phyloP scores from a whole-genome alignment of 2,888 invertebrate species.

The Asteroscopus sphinx region DNA sequence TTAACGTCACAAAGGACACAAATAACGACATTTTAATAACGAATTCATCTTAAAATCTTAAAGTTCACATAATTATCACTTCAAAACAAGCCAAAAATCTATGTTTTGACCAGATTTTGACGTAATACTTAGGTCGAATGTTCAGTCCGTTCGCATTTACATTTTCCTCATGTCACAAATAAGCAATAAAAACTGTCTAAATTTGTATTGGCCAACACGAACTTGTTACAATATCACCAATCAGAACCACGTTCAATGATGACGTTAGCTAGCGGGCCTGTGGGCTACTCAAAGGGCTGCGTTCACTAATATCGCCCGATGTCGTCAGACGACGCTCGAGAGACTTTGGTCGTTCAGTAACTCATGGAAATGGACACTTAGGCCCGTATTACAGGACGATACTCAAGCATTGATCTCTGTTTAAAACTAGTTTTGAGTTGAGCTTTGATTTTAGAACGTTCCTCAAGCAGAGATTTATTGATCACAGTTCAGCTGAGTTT shows the following conservation, averaged over 20 bases:
- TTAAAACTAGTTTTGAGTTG: too few species aligned
- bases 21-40: constrained; percentile 49
- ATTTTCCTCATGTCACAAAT: constrained; percentile 26
- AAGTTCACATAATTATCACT: constrained; percentile 50
- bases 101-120: constrained; percentile 79
- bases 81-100: constrained; percentile 74
- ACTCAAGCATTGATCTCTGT: too few species aligned
- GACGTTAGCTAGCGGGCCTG: too few species aligned
- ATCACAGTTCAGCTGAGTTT: too few species aligned
- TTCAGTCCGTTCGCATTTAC: constrained; percentile 55
- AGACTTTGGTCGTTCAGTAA: too few species aligned
- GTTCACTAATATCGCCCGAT: too few species aligned
- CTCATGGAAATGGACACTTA: too few species aligned
- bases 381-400: too few species aligned
- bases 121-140: constrained; percentile 59
- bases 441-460: too few species aligned
- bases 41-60: constrained; percentile 33
- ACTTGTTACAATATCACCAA: constrained; percentile 19
- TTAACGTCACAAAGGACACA: constrained; percentile 43
- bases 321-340: too few species aligned
- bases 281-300: too few species aligned
- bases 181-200: constrained; percentile 1
- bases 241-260: constrained; percentile 10
- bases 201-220: constrained; percentile 46
- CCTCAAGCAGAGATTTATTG: too few species aligned